Evolutionary conservation across 2,888 invertebrate genomes (phyloP), one percentile per base, ranked within the genome.

Genomic region (Nemotelus pantherinus): DNA sequence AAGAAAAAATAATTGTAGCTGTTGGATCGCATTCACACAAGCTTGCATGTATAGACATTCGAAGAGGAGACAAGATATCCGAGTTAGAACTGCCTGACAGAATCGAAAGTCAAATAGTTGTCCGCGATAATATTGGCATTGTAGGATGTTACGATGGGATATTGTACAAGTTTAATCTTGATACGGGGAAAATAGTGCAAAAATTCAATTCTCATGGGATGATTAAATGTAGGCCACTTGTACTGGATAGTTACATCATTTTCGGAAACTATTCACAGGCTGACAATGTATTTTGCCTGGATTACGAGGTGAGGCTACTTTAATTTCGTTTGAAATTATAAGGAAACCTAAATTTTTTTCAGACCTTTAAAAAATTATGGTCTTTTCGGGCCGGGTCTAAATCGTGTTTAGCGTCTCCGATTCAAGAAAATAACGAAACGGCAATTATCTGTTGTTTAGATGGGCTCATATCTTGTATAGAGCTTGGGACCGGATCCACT

Each of bases 71-170:
- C 3, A 82, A 89, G 67, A 83, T 89, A 72, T 90, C 90, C 10
- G 82, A 85, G 63, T 79, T 91, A 39, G 83, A 84, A 77, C 84
- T 95, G 3, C 90, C 91, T 6, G 91, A 93, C 81, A 89, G 95
- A 71, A 90, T 96, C 48, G 95, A 96, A 86, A 92, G 94, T 0
- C 89, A 90, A 1, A 87, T 90, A 2, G 84, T 89, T 10, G 89
- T 90, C 81, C 83, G 87, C 5, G 81, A 85, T 47, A 82, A 86
- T 43, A 83, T 88, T 3, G 91, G 93, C 0, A 88, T 93, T 78
- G 91, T 95, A 41, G 95, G 95, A 39, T 92, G 94, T 79, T 93
- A 95, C 85, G 92, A 95, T 86, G 92, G 93, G 3, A 88, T 88
- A 10, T 84, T 96, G 1, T 92, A 95, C 81, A 92, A 92, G 81